Base-by-base conservation (phyloP, 2,113 vertebrate genomes). In the Thamnaconus septentrionalis region DNA sequence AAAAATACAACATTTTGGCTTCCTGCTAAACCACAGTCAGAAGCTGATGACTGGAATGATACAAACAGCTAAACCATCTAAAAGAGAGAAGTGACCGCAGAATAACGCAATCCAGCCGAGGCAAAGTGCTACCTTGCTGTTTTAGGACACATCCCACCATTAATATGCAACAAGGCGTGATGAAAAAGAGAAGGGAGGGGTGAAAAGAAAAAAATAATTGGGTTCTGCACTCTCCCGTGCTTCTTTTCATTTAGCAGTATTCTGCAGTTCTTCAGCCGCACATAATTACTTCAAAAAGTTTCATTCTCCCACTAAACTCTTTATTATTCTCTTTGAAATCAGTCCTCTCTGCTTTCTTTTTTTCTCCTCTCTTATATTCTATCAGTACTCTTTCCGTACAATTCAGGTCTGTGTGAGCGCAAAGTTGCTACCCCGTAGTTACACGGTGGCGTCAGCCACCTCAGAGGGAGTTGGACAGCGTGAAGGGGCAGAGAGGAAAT, bases 301-400 rank as follows among this genome's bases (percentile, higher is more conserved):
- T 80, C 11, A 41, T 55, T 78, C 59, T 46, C 45, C n/a, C 48
- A 50, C 10, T 61, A 64, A 75, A 67, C 59, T 65, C 57, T 12
- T n/a, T 58, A 61, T 62, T 4, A 71, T 78, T 73, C 70, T 64
- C 69, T 76, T 84, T 84, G 44, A 85, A 77, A 68, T 64, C 49
- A 64, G 4, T 40, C 43, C 4, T 53, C 40, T 12, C 8, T 3
- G 40, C 64, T 12, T 73, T 62, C 63, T 47, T 49, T 5, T 52
- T 69, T 61, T 76, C 46, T 43, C 83, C 53, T 61, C 53, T 61
- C 46, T 9, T 70, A 75, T 75, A 31, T 31, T 31, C 18, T 31
- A 31, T 31, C 18, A 31, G 18, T 31, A 31, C 18, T 31, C 18
- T 31, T 31, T 31, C 18, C 18, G 18, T 31, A 31, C 18, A 31